Base-by-base conservation (phyloP, 2,113 vertebrate species). In the Paratilapia polleni region DNA sequence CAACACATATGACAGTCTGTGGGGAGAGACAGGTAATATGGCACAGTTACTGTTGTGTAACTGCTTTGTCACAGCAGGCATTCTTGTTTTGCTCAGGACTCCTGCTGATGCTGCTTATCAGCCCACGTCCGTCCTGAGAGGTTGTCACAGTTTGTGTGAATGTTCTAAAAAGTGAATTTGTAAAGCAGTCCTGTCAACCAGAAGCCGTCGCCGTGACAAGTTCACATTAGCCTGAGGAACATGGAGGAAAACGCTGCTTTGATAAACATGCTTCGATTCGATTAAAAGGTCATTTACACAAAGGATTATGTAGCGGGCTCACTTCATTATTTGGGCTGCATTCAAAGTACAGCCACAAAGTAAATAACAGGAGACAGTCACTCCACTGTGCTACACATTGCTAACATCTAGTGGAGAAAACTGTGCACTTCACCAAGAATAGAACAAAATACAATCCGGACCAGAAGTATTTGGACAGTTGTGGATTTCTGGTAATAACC, bases 21-120 rank as follows among this genome's bases (percentile, higher is more conserved):
- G 98, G 98, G 98, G 98, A 91, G 98, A 99, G 91, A 99, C 98
- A 94, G 98, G 98, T 99, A 96, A 88, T 7, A n/a, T n/a, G n/a
- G n/a, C n/a, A 64, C n/a, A 68, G 15, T 54, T 19, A 19, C 15
- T 52, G 49, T 31, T 20, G 22, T 13, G n/a, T 64, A 64, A 41
- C n/a, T 22, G 36, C 34, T 63, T 63, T 38, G 62, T 15, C 20
- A 43, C 12, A 0, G n/a, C 36, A 66, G 62, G 36, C 62, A 12
- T 68, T 68, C 47, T 17, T n/a, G n/a, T n/a, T 68, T 15, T 15
- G 13, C 43, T 47, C 13, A 15, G 43, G 43, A 47, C 63, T 49
- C 6, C 47, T 49, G 47, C 47, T 49, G 47, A 7, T 49, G 47
- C 47, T 49, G 47, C 43, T 47, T 5, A 47, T 47, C 43, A 47